Evolutionary conservation across 2,797 vertebrate species (phyloP).

Genomic region (Poecilia picta): DNA sequence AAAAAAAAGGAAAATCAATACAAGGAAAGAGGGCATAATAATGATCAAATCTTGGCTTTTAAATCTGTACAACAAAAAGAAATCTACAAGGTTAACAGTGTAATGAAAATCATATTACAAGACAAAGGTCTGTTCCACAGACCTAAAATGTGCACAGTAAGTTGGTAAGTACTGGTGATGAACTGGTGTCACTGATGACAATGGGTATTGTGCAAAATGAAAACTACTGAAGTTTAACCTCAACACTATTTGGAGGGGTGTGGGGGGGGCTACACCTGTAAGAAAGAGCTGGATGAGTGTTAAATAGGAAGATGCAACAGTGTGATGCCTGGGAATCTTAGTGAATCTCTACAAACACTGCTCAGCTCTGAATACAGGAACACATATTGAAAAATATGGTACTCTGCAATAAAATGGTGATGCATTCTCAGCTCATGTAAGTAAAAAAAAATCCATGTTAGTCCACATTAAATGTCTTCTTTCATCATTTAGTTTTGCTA

Average conservation of each 20-base stretch:
- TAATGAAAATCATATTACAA: conserved; percentile 4
- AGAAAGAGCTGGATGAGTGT: conserved; percentile 24
- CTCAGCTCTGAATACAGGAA: conserved; percentile 54
- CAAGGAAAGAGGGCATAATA: conserved; percentile 3
- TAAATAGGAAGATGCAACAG: neutral
- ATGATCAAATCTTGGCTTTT: conserved; percentile 11
- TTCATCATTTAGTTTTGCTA: conserved; percentile 25
- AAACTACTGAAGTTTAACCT: conserved; percentile 54
- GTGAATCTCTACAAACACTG: conserved; percentile 32
- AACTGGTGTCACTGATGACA: conserved; percentile 5
- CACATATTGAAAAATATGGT: conserved; percentile 26
- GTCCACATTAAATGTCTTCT: neutral
- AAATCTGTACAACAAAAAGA: conserved; percentile 17
- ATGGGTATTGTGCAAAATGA: conserved; percentile 28
- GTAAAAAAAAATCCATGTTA: neutral
- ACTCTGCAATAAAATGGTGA: conserved; percentile 21
- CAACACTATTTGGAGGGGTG: conserved; percentile 28
- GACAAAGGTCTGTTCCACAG: conserved; percentile 6
- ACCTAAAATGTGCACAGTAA: neutral
- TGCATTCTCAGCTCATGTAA: conserved; percentile 30
- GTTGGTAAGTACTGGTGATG: neutral
- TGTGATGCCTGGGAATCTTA: conserved; percentile 32
- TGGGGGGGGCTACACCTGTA: conserved; percentile 45
- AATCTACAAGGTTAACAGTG: neutral
- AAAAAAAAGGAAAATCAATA: conserved; percentile 13